Evolutionary conservation across 2,888 invertebrate genomes (phyloP), one percentile per base, ranked within the genome.

Genomic region (Muschampia plurimacula): DNA sequence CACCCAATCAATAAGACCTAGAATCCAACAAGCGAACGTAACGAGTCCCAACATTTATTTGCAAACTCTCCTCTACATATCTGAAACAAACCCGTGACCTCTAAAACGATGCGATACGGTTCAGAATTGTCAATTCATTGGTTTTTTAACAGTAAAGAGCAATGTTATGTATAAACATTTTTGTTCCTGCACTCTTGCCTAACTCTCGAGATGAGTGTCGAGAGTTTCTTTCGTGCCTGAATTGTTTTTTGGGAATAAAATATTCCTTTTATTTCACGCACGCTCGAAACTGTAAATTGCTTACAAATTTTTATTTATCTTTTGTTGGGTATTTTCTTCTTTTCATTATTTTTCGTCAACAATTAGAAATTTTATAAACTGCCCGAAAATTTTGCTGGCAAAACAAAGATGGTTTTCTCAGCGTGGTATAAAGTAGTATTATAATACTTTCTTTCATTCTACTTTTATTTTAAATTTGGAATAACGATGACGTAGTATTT

Each of bases 151-250:
- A 36, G 52, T 28, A 55, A 65, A 36, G 49, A 49, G 60, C 81
- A 41, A 41, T 65, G 70, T 46, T 66, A 72, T 67, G 81, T 80
- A 80, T 81, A 78, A 79, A 79, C 81, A 81, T 81, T 86, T 85
- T 83, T 83, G 81, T 85, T 85, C 84, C 83, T 84, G 81, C 84
- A 82, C 86, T 84, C 85, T 86, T 83, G 81, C 78, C 83, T 81
- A 83, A 84, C 85, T 86, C 88, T 89, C 83, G 83, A 87, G 86
- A 87, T 85, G 86, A 89, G 89, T 86, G 86, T 86, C 87, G 83
- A 85, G 84, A 83, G 62, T 72, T 72, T 62, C 82, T 85, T 84
- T 83, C 82, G 83, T 82, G 81, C 82, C 84, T 83, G 74, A 74
- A 78, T 67, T 72, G 72, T 67, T 72, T 72, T 72, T 72, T 67